Evolutionary conservation across 92 coral and sea anemone species (phyloP).

Genomic region (Plumapathes pennacea): DNA sequence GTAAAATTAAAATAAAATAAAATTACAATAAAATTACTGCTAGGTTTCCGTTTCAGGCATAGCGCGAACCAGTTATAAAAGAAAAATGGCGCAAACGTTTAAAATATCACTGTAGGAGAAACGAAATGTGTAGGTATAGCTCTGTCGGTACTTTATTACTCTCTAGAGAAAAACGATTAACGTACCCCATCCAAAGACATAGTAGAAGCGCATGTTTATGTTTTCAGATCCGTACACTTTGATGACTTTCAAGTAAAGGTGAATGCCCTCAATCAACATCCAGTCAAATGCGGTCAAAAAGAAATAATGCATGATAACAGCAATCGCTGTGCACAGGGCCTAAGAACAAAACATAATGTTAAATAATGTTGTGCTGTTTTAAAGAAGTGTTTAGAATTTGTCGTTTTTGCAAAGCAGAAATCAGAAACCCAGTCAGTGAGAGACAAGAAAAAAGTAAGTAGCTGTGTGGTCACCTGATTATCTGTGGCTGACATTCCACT

Average conservation of each 20-base stretch:
- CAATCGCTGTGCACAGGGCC: conserved; percentile 66
- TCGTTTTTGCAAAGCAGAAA: not conserved
- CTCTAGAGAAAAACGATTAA: not conserved
- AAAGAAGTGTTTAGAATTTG: not conserved
- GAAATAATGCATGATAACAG: conserved; percentile 73
- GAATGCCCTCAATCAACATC: conserved; percentile 86
- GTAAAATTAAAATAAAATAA: too few relatives aligned
- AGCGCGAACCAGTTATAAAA: too few relatives aligned
- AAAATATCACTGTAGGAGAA: too few relatives aligned
- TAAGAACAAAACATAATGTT: not conserved
- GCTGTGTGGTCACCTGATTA: conserved; percentile 24
- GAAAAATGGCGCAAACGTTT: too few relatives aligned
- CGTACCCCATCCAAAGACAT: conserved; percentile 89
- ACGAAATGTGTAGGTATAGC: too few relatives aligned
- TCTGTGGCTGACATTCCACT: conserved; percentile 59
- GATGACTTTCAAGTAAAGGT: conserved; percentile 84
- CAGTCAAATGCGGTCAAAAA: conserved; percentile 73
- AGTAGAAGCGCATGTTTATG: conserved; percentile 59
- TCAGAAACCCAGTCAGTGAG: not conserved
- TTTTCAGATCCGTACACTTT: conserved; percentile 77
- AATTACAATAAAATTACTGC: too few relatives aligned
- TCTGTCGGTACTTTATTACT: too few relatives aligned
- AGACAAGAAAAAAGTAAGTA: not conserved
- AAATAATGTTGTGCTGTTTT: not conserved
- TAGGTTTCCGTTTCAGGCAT: too few relatives aligned